Evolutionary conservation across 2,797 vertebrate genomes (phyloP).

Genomic region (Paguma larvata): DNA sequence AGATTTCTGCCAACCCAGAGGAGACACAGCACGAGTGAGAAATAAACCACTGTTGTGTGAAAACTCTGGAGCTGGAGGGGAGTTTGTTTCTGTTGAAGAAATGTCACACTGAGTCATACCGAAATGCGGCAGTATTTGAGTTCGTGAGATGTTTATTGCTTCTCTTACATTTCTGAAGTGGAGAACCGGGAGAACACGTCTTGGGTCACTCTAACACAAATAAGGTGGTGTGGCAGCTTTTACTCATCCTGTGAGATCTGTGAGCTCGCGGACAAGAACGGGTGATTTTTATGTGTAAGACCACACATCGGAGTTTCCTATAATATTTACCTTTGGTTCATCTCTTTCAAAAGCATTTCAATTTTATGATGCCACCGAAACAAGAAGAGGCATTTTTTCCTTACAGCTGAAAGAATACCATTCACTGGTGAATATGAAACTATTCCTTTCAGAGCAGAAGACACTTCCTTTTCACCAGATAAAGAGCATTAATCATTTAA

Average conservation of each 20-base stretch:
- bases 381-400: neutral
- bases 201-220: neutral
- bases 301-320: neutral
- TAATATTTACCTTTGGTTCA: constrained; percentile 2
- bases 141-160: neutral
- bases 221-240: neutral
- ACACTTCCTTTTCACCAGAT: constrained; percentile 13
- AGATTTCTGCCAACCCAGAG: neutral
- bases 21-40: neutral
- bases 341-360: constrained; percentile 36
- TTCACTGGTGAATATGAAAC: neutral
- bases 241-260: neutral
- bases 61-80: neutral
- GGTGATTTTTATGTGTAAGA: neutral
- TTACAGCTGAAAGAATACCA: neutral
- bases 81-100: neutral
- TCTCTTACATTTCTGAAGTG: neutral
- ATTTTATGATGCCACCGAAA: constrained; percentile 33
- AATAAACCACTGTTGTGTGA: neutral
- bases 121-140: neutral
- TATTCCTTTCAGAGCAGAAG: neutral
- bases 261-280: neutral
- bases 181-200: neutral
- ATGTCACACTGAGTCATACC: neutral
- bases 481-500: constrained; percentile 55